These are phyloP conservation scores for Edolisoma coerulescens DNA, from an alignment of 2,113 vertebrate genomes.

Conservation along the genomic window DNA sequence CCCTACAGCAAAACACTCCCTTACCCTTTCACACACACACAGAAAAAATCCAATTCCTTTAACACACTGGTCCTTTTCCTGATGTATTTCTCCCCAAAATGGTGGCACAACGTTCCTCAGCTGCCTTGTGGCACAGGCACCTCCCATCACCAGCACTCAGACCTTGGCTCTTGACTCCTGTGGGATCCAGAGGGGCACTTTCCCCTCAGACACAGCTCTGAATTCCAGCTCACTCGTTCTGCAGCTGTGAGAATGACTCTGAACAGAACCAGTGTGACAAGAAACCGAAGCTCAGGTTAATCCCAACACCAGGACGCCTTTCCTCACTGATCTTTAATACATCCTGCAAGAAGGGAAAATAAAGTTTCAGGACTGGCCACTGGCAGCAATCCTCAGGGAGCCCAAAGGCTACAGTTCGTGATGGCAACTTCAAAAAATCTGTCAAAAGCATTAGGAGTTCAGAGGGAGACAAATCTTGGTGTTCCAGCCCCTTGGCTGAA, in stretches of 20 bases:
- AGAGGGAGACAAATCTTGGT: neutral
- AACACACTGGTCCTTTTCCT: neutral
- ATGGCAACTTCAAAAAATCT: neutral
- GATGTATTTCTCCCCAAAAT: neutral
- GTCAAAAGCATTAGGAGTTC: neutral
- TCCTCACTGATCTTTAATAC: neutral
- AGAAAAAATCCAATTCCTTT: neutral
- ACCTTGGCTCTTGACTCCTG: accelerated
- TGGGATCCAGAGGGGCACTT: neutral
- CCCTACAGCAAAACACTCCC: neutral
- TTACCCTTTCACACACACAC: neutral
- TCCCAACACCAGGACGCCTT: neutral
- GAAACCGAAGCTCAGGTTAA: neutral
- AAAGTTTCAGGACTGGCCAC: neutral
- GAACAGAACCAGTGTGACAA: neutral
- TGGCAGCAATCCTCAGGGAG: neutral
- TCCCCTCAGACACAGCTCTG: neutral
- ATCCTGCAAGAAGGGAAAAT: neutral
- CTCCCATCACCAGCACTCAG: neutral
- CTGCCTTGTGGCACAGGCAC: neutral
- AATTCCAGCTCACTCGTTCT: neutral
- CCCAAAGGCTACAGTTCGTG: neutral
- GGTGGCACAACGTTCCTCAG: neutral
- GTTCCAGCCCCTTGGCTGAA: neutral
- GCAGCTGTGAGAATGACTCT: neutral